Evolutionary conservation across 1,140 invertebrate species (phyloP), one percentile per base, ranked within the genome.

Genomic region (Pachypsylla venusta): DNA sequence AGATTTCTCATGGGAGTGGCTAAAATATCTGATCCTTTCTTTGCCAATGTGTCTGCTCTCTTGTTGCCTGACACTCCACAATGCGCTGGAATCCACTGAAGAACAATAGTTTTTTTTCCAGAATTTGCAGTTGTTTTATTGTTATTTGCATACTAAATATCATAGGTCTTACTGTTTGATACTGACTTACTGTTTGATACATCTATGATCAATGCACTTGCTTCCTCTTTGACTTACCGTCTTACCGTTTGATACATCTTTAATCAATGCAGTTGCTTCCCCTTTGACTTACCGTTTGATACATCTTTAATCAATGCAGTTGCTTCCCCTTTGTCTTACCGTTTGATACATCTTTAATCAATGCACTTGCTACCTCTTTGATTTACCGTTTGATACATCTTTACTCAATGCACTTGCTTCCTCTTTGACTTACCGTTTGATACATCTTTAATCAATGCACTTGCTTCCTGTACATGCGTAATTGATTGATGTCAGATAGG

Each of bases 111-210:
- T 35, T 35, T 12, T 35, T 16, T 35, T 16, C 10, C 10, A 35
- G 16, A 35, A 12, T 12, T 12, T 12, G 30, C 30, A 35, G 10
- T 12, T 12, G 16, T 35, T 35, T 12, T 35, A 35, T 35, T 35
- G 16, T 35, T 12, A 12, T 35, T 35, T 35, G 10, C 10, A 12
- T 35, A 35, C 30, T 12, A 10, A 12, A 35, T 16, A 35, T 35
- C 16, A 35, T 10, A 10, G 10, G 16, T 35, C 30, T 35, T 10
- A 12, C 16, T 10, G 30, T 12, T 12, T 12, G 16, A 35, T 10
- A 35, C n/a, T n/a, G n/a, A 48, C 42, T 48, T 48, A 48, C 42
- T 48, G 16, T n/a, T 48, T 5, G 42, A 48, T 19, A 48, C 42
- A 48, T 48, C 42, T 22, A 19, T 48, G 42, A 48, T 48, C 16